These are phyloP conservation scores for Gambusia holbrooki DNA, from an alignment of 2,113 vertebrate genomes.

Conservation along the genomic window DNA sequence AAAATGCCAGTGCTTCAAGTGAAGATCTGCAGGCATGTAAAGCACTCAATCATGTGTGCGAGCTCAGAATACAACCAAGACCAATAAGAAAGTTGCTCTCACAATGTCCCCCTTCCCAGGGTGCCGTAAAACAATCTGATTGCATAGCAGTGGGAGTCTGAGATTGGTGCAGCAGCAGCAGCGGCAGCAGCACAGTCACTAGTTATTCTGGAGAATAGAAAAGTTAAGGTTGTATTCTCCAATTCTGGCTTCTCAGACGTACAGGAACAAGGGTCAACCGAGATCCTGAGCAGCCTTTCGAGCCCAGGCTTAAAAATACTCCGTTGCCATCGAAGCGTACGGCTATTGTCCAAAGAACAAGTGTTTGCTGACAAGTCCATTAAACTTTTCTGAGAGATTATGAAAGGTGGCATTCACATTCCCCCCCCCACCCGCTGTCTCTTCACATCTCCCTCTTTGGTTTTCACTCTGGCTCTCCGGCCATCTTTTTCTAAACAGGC, in stretches of 20 bases:
- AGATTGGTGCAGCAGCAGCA: slow-evolving; percentile 65
- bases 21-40: slow-evolving; percentile 22
- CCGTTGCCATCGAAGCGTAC: slow-evolving; percentile 42
- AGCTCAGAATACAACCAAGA: slow-evolving; percentile 56
- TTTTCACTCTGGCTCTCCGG: slow-evolving; percentile 44
- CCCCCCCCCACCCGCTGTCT: slow-evolving; percentile 51
- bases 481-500: slow-evolving; percentile 76
- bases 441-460: slow-evolving; percentile 72
- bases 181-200: slow-evolving; percentile 55
- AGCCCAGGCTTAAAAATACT: slow-evolving; percentile 37
- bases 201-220: slow-evolving; percentile 35
- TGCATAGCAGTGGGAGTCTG: slow-evolving; percentile 67
- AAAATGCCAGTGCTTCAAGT: slow-evolving; percentile 1
- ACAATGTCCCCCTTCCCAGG: slow-evolving; percentile 64
- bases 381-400: slow-evolving; percentile 63
- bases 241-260: slow-evolving; percentile 45
- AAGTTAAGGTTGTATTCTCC: slow-evolving; percentile 65
- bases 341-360: slow-evolving; percentile 60
- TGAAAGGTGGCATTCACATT: slow-evolving; percentile 76
- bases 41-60: slow-evolving; percentile 38
- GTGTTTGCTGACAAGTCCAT: slow-evolving; percentile 67
- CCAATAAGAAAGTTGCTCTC: slow-evolving; percentile 65
- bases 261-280: slow-evolving; percentile 18
- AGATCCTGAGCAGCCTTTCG: slow-evolving; percentile 5
- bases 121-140: slow-evolving; percentile 76